A percentile compares a stretch with the other conserved stretches of the same genome.
Evolutionary conservation across 2,888 invertebrate genomes (phyloP).

Genomic region (Opisthograptis luteolata): DNA sequence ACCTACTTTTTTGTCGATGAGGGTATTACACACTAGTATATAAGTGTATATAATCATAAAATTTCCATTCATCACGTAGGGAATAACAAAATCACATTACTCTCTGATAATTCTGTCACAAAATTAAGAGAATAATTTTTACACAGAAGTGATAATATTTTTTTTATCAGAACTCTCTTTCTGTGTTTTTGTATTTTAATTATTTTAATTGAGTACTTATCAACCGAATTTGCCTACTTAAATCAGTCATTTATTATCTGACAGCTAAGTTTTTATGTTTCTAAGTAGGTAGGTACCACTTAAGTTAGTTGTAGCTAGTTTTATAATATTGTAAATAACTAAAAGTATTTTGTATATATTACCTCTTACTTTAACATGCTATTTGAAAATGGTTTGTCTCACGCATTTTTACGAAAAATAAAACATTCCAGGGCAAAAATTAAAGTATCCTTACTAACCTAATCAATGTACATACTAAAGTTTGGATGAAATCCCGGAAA

Average conservation of each 20-base stretch:
- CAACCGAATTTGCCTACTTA: slow-evolving; percentile 13
- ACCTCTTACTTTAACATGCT: not conserved
- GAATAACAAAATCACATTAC: not conserved
- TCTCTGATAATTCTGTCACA: not conserved
- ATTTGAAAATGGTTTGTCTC: slow-evolving; percentile 17
- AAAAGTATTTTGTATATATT: slow-evolving; percentile 21
- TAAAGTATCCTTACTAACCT: not conserved
- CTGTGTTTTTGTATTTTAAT: not conserved
- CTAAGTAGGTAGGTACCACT: not conserved
- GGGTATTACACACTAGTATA: slow-evolving; percentile 73
- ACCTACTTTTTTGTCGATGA: slow-evolving; percentile 50
- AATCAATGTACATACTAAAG: too few species aligned
- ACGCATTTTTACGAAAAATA: slow-evolving; percentile 5
- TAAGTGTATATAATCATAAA: slow-evolving; percentile 43
- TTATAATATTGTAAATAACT: slow-evolving; percentile 23
- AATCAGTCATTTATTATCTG: too few species aligned
- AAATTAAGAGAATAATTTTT: slow-evolving; percentile 8
- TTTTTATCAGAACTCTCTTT: not conserved
- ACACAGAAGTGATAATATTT: too few species aligned
- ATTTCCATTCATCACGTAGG: slow-evolving; percentile 18
- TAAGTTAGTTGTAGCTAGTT: slow-evolving; percentile 2
- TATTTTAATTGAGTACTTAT: slow-evolving; percentile 4
- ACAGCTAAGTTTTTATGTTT: not conserved
- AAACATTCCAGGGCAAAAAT: not conserved
- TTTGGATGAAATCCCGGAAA: too few species aligned